phyloP scores from a whole-genome alignment of 2,888 invertebrate genomes.

The Lymantria monacha region DNA sequence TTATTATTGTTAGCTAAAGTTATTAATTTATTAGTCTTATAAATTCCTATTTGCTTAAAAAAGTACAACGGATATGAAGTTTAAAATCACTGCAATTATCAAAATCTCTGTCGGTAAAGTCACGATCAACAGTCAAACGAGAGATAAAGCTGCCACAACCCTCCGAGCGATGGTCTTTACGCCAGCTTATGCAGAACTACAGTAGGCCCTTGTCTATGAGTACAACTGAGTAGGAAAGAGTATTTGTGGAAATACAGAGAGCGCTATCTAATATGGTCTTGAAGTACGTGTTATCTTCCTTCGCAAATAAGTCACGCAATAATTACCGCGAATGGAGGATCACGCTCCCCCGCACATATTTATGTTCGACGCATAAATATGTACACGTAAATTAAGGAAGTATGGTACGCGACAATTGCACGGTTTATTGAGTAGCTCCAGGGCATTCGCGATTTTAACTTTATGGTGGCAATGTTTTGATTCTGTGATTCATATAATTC shows the following conservation, averaged over 20 bases:
- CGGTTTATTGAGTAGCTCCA: constrained; percentile 53
- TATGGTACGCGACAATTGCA: constrained; percentile 62
- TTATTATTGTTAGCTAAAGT: not conserved
- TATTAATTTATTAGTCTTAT: not conserved
- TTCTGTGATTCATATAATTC: constrained; percentile 20
- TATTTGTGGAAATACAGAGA: constrained; percentile 16
- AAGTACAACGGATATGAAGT: constrained; percentile 11
- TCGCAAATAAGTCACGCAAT: constrained; percentile 80
- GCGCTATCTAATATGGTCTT: constrained; percentile 51
- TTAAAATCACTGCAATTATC: constrained; percentile 78
- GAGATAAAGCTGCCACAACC: constrained; percentile 75
- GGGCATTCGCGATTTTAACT: constrained; percentile 36
- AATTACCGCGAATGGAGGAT: constrained; percentile 74
- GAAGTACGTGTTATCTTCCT: constrained; percentile 74
- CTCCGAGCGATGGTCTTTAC: constrained; percentile 54
- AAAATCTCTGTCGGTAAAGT: constrained; percentile 75
- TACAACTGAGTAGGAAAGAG: constrained; percentile 7
- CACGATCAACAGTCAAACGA: constrained; percentile 75
- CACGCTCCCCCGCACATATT: constrained; percentile 73
- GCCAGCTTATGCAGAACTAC: constrained; percentile 49
- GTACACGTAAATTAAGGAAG: constrained; percentile 53
- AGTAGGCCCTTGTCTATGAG: constrained; percentile 15
- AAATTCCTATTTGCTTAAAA: not conserved
- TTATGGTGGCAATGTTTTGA: constrained; percentile 38
- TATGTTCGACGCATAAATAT: constrained; percentile 67